phyloP scores from a whole-genome alignment of 2,888 invertebrate species.

The Cantharis nigra region DNA sequence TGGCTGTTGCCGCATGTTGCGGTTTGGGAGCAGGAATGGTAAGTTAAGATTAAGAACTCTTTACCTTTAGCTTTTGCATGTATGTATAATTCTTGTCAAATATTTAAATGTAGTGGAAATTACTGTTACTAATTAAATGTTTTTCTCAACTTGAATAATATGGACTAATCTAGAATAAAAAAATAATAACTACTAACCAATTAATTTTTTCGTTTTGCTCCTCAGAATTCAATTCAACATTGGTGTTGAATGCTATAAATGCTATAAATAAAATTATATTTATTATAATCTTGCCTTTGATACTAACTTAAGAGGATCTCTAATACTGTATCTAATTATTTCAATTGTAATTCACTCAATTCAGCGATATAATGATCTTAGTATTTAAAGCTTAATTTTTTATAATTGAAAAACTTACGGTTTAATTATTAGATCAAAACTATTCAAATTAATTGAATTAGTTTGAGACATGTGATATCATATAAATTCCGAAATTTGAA shows the following conservation, averaged over 20 bases:
- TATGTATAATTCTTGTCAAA: not conserved
- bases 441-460: too few relatives aligned
- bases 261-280: too few relatives aligned
- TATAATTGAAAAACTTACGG: too few relatives aligned
- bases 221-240: too few relatives aligned
- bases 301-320: too few relatives aligned
- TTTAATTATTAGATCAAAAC: too few relatives aligned
- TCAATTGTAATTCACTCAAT: not conserved
- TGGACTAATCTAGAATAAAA: not conserved
- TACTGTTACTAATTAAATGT: not conserved
- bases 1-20: conserved; percentile 79
- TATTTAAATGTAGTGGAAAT: not conserved
- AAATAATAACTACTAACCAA: not conserved
- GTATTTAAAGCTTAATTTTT: too few relatives aligned
- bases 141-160: not conserved
- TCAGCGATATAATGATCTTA: too few relatives aligned
- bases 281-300: too few relatives aligned
- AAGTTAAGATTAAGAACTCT: conserved; percentile 27
- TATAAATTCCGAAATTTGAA: too few relatives aligned
- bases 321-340: not conserved
- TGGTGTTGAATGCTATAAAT: too few relatives aligned
- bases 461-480: too few relatives aligned
- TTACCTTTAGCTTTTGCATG: not conserved
- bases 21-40: conserved; percentile 69
- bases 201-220: not conserved